These are phyloP conservation scores for Brachypteracias leptosomus DNA, from an alignment of 2,113 vertebrate species.

Conservation along the genomic window DNA sequence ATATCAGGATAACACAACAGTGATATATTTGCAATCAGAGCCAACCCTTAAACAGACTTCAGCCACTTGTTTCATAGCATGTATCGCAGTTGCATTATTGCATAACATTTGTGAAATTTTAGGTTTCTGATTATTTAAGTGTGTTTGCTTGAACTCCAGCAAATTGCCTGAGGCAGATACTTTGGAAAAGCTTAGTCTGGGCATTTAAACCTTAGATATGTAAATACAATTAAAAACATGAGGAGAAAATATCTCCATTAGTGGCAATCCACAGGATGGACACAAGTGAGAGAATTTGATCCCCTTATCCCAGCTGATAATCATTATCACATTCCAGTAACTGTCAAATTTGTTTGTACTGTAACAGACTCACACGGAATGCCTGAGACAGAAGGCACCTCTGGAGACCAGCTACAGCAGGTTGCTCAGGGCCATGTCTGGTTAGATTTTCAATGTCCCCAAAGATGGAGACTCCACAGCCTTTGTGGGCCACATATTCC, in stretches of 20 bases:
- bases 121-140: neutral
- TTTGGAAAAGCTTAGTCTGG: neutral
- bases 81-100: neutral
- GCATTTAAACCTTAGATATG: neutral
- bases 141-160: neutral
- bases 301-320: neutral
- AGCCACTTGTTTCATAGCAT: constrained; percentile 8
- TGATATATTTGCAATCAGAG: neutral
- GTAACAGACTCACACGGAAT: neutral
- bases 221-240: neutral
- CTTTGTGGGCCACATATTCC: neutral
- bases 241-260: neutral
- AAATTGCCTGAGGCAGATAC: neutral
- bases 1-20: neutral
- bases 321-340: neutral
- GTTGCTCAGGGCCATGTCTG: neutral
- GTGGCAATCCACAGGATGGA: neutral
- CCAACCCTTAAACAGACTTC: neutral
- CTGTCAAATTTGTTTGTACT: neutral
- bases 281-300: neutral
- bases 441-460: neutral
- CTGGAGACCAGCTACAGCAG: neutral
- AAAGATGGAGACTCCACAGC: neutral
- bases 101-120: neutral
- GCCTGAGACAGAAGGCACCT: neutral